Evolutionary conservation across 1,140 invertebrate species (phyloP).

Genomic region (Drosophila aff.): DNA sequence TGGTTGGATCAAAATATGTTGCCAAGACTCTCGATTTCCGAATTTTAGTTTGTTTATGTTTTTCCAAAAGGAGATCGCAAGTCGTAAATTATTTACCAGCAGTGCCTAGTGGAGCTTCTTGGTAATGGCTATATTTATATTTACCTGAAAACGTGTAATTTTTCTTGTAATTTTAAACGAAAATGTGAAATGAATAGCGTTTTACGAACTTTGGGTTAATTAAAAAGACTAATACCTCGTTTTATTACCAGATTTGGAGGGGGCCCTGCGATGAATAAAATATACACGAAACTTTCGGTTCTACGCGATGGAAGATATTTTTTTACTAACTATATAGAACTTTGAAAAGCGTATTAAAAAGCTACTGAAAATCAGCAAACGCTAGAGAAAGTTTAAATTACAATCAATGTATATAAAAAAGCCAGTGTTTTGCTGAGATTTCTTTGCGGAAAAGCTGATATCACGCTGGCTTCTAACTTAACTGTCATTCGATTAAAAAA

Average conservation of each 20-base stretch:
- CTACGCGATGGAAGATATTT: too few species aligned
- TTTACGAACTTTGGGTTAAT: not conserved
- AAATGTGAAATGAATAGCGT: not conserved
- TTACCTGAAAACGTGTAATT: not conserved
- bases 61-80: not conserved
- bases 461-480: not conserved
- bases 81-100: not conserved
- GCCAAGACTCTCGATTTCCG: conserved; percentile 23
- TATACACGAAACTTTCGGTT: not conserved
- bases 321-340: too few species aligned
- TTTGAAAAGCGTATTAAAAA: too few species aligned
- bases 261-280: not conserved
- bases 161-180: not conserved
- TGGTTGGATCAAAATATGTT: conserved; percentile 15
- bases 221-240: not conserved
- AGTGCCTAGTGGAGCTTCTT: not conserved
- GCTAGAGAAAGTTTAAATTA: not conserved
- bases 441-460: not conserved
- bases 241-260: too few species aligned
- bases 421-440: not conserved
- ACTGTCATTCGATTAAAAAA: not conserved
- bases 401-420: not conserved
- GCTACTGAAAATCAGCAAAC: not conserved
- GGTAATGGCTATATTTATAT: not conserved
- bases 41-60: conserved; percentile 1